These are phyloP conservation scores for Eulithis prunata DNA, from an alignment of 2,888 invertebrate species.

Conservation along the genomic window DNA sequence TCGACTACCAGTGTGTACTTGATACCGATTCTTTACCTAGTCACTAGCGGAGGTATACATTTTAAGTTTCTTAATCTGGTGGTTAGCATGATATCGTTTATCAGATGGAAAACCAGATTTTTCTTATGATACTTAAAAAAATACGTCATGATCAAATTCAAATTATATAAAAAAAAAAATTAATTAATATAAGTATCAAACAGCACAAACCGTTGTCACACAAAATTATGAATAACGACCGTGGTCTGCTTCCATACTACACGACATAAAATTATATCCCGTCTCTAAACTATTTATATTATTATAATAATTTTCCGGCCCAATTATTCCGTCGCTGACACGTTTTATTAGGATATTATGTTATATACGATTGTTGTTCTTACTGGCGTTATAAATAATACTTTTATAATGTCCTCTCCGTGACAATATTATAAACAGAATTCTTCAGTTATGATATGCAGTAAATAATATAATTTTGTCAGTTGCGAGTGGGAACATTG, in stretches of 20 bases:
- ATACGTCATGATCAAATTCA: too few relatives aligned
- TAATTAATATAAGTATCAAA: slow-evolving; percentile 62
- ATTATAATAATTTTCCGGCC: slow-evolving; percentile 81
- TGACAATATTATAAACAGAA: slow-evolving; percentile 71
- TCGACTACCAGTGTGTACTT: too few relatives aligned
- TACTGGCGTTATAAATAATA: slow-evolving; percentile 65
- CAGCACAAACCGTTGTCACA: slow-evolving; percentile 34
- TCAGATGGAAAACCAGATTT: too few relatives aligned
- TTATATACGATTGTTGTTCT: slow-evolving; percentile 76
- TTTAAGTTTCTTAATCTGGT: too few relatives aligned
- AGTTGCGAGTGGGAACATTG: slow-evolving; percentile 54
- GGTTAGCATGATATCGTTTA: too few relatives aligned
- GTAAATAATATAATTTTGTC: slow-evolving; percentile 66
- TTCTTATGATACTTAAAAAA: too few relatives aligned
- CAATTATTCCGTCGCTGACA: slow-evolving; percentile 80
- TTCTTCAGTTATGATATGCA: slow-evolving; percentile 47
- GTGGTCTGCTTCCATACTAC: slow-evolving; percentile 71
- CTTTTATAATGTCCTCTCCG: slow-evolving; percentile 63
- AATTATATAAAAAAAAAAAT: too few relatives aligned
- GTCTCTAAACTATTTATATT: slow-evolving; percentile 82
- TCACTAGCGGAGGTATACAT: too few relatives aligned
- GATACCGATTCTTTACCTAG: too few relatives aligned
- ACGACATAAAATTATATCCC: slow-evolving; percentile 75
- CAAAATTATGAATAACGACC: slow-evolving; percentile 77
- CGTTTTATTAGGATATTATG: slow-evolving; percentile 71